Evolutionary conservation across 2,797 vertebrate genomes (phyloP), one percentile per base, ranked within the genome.

Genomic region (Dryobates pubescens): DNA sequence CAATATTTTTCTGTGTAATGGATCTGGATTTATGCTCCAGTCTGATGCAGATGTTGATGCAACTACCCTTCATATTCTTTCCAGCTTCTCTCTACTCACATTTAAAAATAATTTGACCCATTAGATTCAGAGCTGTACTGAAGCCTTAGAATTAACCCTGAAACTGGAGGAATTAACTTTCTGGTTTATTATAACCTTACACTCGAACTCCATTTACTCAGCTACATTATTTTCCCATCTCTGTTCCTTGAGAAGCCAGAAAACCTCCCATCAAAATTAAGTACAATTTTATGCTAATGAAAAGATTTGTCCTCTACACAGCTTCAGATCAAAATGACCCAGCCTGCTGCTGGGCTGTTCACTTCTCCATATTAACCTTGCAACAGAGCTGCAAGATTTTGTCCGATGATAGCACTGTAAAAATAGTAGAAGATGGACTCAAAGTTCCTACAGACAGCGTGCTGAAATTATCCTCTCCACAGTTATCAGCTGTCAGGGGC

Each of bases 141-240:
- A 76, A 75, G 17, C 14, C 49, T 86, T 62, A 82, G 24, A 74
- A 80, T 86, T 95, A 94, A 91, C 88, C 90, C 86, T 69, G 78
- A 86, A 93, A 90, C n/a, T 27, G 29, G 45, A 90, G 84, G 36
- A 90, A 89, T 90, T 78, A 63, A 41, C 27, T 90, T 78, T 70
- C 49, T 73, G 10, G 82, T 93, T 93, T 86, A 41, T 64, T 88
- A 68, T 71, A 81, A 94, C 72, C 68, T 86, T 67, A 53, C 32
- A 64, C 36, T 51, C 6, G 3, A 91, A 79, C 54, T 76, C 45
- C 86, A 90, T 74, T 94, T 91, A 88, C 51, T 90, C 45, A 69
- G 29, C 68, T 92, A 91, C 78, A 81, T 94, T 93, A 84, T 90
- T 90, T 93, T 90, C 34, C 54, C 68, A 72, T 89, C 36, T 54